Evolutionary conservation across 1,140 invertebrate species (phyloP).

Genomic region (Bombus waltoni): DNA sequence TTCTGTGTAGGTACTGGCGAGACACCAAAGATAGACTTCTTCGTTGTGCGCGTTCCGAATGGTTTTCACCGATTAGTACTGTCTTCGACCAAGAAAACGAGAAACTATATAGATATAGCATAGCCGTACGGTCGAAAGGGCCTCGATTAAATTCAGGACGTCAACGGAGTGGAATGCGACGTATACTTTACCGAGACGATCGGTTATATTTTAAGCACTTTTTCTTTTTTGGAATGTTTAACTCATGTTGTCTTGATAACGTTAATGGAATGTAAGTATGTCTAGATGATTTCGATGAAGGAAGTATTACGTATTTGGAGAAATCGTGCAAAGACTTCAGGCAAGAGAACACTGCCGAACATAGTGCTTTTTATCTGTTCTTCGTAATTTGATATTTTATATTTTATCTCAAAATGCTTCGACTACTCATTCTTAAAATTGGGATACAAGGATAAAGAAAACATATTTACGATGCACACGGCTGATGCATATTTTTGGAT

Average conservation of each 20-base stretch:
- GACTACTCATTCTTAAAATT: not conserved
- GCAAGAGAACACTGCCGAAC: no score
- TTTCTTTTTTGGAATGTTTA: constrained; percentile 32
- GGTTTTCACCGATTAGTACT: constrained; percentile 22
- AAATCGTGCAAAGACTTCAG: not conserved
- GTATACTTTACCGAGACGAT: constrained; percentile 18
- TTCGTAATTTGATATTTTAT: not conserved
- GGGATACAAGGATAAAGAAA: not conserved
- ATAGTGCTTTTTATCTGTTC: not conserved
- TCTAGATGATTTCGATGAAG: not conserved
- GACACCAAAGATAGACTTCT: constrained; percentile 19
- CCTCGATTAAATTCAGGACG: constrained; percentile 47
- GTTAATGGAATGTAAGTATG: not conserved
- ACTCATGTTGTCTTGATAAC: constrained; percentile 14
- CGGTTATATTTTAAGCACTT: constrained; percentile 36
- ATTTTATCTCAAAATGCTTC: not conserved
- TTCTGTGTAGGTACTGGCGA: not conserved
- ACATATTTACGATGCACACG: not conserved
- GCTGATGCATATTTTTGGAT: not conserved
- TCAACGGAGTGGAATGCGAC: constrained; percentile 51
- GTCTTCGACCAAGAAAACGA: constrained; percentile 42
- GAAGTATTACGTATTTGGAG: not conserved
- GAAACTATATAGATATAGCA: not conserved
- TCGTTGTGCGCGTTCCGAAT: constrained; percentile 12
- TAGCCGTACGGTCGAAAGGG: not conserved